These are phyloP conservation scores for Struthio camelus DNA, from an alignment of 2,113 vertebrate genomes.

Conservation along the genomic window DNA sequence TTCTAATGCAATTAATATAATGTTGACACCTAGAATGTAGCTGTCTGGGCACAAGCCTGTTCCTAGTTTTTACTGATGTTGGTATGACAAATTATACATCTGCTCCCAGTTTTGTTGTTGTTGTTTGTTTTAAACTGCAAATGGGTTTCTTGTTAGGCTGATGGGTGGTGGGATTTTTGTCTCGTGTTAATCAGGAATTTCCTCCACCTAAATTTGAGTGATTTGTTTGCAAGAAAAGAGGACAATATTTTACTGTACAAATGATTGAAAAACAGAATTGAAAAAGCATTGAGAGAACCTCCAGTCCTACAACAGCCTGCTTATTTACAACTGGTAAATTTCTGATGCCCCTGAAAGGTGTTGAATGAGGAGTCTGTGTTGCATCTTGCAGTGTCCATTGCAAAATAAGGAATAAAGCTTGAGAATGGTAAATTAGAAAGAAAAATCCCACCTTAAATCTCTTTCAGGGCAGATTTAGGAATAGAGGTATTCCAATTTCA, in stretches of 20 bases:
- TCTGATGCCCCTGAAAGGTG: background rate
- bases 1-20: constrained; percentile 63
- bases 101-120: constrained; percentile 50
- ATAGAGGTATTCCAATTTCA: background rate
- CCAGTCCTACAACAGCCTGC: background rate
- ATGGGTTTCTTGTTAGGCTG: constrained; percentile 54
- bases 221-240: background rate
- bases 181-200: constrained; percentile 41
- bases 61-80: background rate
- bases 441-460: background rate
- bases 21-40: constrained; percentile 43
- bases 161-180: constrained; percentile 39
- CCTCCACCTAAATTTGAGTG: constrained; percentile 6
- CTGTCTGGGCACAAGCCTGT: constrained; percentile 32
- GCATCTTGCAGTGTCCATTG: background rate
- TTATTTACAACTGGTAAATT: background rate
- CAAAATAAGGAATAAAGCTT: background rate
- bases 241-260: background rate
- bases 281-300: background rate
- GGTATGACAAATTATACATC: background rate
- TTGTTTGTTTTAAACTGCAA: constrained; percentile 32
- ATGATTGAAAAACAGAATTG: background rate
- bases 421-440: background rate
- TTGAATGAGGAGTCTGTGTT: background rate
- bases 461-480: background rate